These are phyloP conservation scores for Notolabrus celidotus DNA, from an alignment of 2,797 vertebrate genomes.

Conservation along the genomic window DNA sequence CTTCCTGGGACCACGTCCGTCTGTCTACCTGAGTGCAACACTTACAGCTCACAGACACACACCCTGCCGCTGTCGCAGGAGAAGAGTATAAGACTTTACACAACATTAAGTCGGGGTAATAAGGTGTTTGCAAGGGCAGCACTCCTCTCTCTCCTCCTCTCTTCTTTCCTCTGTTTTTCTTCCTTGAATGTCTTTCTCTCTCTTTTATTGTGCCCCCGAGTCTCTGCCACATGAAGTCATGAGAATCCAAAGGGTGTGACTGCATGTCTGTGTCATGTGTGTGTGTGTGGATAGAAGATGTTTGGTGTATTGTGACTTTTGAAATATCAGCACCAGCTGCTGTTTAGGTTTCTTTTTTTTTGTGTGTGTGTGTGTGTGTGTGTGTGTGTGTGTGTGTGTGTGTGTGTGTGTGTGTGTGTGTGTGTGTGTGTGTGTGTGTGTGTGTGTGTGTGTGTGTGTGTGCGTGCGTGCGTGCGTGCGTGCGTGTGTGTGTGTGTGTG, in stretches of 20 bases:
- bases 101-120: slow-evolving; percentile 72
- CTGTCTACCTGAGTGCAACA: slow-evolving; percentile 64
- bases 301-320: neutral
- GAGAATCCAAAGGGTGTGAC: neutral
- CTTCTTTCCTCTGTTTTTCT: slow-evolving; percentile 39
- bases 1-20: slow-evolving; percentile 45
- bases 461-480: slow-evolving; percentile 9
- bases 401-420: slow-evolving; percentile 1
- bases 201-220: slow-evolving; percentile 20
- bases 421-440: neutral
- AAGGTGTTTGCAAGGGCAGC: slow-evolving; percentile 51
- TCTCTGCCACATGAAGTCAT: slow-evolving; percentile 9
- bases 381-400: neutral
- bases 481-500: neutral
- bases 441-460: neutral
- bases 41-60: slow-evolving; percentile 65
- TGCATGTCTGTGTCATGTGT: neutral
- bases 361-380: neutral
- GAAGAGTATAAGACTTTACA: slow-evolving; percentile 69
- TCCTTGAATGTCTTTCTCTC: slow-evolving; percentile 8
- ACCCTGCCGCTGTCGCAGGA: slow-evolving; percentile 32
- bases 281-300: slow-evolving; percentile 19
- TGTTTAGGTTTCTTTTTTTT: neutral
- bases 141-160: slow-evolving; percentile 20
- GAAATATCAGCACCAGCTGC: neutral